Base-by-base conservation (phyloP, 2,797 vertebrate genomes). In the Propithecus perrieri region DNA sequence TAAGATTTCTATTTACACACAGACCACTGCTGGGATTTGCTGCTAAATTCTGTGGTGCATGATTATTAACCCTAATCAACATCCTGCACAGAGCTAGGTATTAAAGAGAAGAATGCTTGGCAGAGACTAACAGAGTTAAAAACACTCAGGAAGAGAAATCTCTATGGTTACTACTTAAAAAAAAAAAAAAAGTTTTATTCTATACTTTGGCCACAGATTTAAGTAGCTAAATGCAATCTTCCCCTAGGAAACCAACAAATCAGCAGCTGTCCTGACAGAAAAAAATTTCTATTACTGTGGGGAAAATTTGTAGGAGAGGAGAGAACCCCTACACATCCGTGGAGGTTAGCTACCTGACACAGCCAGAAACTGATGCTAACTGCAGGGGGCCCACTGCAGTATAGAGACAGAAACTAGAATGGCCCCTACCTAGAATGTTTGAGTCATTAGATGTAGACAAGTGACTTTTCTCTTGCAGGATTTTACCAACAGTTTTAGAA, bases 161-260 rank as follows among this genome's bases (percentile, higher is more conserved):
- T 69, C 76, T 87, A 38, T 71, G 72, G 57, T 88, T 57, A 57
- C 48, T 43, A 61, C 35, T 57, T 24, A 57, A 24, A 24, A 57
- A 57, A 3, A 57, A 50, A 22, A 24, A 57, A 57, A 24, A 57
- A 1, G 22, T 57, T 85, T 81, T 76, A 46, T 74, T 94, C 53
- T 87, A 30, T 75, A 72, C 69, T 90, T 84, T 94, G 79, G 61
- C 76, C 83, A 65, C 9, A 87, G 10, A 57, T 22, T 24, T 18
- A 93, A 89, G 20, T 20, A 79, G 87, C 75, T 97, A 83, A 92
- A 94, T 59, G 94, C 65, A 94, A 63, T n/a, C 86, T 96, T 93
- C 79, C 94, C 67, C 76, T 24, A 67, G 75, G 75, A 95, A 96
- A 91, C 78, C 92, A 95, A 67, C 79, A 94, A 89, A 67, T 85